phyloP scores from a whole-genome alignment of 2,113 vertebrate genomes.

The Tylochromis polylepis region DNA sequence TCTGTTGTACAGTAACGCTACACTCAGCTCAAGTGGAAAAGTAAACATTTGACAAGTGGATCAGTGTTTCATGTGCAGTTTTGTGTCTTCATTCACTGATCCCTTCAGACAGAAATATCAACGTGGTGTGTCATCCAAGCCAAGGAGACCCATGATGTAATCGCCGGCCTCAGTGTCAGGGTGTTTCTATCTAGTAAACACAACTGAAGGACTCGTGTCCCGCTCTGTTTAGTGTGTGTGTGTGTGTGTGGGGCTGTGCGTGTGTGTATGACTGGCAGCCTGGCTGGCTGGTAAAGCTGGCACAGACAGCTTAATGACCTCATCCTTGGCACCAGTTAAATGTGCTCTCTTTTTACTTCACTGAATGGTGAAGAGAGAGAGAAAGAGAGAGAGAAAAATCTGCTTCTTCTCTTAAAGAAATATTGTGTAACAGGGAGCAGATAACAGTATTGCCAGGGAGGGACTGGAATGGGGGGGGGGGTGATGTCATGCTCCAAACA shows the following conservation, averaged over 20 bases:
- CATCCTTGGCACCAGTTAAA: conserved; percentile 83
- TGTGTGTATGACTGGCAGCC: conserved; percentile 66
- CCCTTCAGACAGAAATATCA: conserved; percentile 64
- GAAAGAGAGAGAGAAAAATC: conserved; percentile 14
- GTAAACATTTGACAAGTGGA: conserved; percentile 43
- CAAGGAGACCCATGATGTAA: conserved; percentile 66
- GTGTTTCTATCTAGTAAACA: conserved; percentile 74
- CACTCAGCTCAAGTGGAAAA: conserved; percentile 34
- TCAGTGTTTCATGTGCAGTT: conserved; percentile 47
- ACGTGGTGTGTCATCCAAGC: conserved; percentile 63
- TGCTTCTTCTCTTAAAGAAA: conserved; percentile 66
- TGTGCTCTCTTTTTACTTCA: conserved; percentile 56
- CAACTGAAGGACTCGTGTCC: conserved; percentile 51
- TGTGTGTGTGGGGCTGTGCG: conserved; percentile 45
- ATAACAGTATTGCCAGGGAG: conserved; percentile 47
- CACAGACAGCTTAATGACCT: conserved; percentile 79
- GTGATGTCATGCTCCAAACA: conserved; percentile 71
- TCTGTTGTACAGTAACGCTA: conserved; percentile 21
- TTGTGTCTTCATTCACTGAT: conserved; percentile 59
- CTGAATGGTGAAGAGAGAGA: conserved; percentile 46
- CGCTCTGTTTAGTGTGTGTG: conserved; percentile 22
- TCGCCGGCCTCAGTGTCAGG: conserved; percentile 50
- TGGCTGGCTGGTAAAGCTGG: conserved; percentile 71
- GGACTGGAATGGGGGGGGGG: background rate
- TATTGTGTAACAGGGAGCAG: conserved; percentile 64